Percentiles rank a stretch among this genome's conserved stretches.
Conservation (phyloP, 2,113 vertebrate species). For the Hucho hucho region DNA sequence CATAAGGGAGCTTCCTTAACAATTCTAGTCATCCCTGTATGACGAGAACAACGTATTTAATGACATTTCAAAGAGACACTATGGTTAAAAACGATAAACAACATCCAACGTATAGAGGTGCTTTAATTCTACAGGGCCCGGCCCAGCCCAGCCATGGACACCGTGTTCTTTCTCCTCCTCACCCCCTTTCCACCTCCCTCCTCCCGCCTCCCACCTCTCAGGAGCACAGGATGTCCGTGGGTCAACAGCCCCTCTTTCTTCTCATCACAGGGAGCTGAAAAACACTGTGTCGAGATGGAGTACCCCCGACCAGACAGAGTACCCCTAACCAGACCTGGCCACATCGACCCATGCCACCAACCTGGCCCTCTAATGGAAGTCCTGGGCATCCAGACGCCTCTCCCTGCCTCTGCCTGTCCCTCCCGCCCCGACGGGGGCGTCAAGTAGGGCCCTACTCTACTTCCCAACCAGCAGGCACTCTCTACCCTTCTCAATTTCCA, state of each 20-base stretch:
- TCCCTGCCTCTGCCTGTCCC: conserved; percentile 14
- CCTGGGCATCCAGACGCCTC: conserved; percentile 64
- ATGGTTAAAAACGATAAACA: neutral
- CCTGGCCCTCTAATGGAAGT: conserved; percentile 75
- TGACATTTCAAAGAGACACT: neutral
- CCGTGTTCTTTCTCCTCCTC: conserved; percentile 44
- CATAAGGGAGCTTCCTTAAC: too few species aligned
- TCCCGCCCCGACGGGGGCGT: conserved; percentile 48
- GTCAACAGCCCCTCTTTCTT: conserved; percentile 51
- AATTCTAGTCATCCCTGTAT: too few species aligned
- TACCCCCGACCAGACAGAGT: conserved; percentile 73
- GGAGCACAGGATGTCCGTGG: conserved; percentile 55
- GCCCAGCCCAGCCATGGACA: conserved; percentile 37
- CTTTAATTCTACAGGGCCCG: conserved; percentile 22
- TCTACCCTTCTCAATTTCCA: conserved; percentile 23
- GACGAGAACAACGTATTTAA: neutral
- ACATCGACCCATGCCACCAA: conserved; percentile 72
- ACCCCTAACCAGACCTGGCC: conserved; percentile 69
- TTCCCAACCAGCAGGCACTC: conserved; percentile 63
- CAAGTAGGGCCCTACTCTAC: conserved; percentile 68
- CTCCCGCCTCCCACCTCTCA: conserved; percentile 52
- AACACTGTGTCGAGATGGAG: conserved; percentile 71
- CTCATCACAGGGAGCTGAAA: conserved; percentile 58
- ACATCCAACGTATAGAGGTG: conserved; percentile 12
- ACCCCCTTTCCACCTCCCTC: conserved; percentile 70